A percentile compares a stretch with the other conserved stretches of the same genome.
Evolutionary conservation across 2,113 vertebrate species (phyloP).

Genomic region (Lamprotornis superbus): DNA sequence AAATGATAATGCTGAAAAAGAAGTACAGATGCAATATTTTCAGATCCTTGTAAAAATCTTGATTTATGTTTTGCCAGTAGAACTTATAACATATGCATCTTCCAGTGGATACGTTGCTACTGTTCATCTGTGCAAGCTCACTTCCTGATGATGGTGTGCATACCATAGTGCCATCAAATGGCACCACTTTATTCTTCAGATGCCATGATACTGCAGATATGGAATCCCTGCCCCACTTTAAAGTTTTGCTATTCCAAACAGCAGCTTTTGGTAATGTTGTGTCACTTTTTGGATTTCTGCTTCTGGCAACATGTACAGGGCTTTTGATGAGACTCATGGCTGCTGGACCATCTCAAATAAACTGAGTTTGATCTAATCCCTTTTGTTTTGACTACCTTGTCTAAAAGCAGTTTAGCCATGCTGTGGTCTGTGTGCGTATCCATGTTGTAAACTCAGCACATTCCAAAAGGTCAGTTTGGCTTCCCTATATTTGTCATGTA

Average conservation of each 20-base stretch:
- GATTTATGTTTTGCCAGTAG: background rate
- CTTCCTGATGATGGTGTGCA: background rate
- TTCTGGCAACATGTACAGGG: background rate
- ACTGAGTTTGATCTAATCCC: background rate
- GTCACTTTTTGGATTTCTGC: background rate
- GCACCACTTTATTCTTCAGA: background rate
- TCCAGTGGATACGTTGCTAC: background rate
- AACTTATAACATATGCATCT: background rate
- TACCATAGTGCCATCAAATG: background rate
- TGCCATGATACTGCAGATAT: background rate
- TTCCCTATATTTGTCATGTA: background rate
- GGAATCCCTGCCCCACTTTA: background rate
- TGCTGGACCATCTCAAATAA: background rate
- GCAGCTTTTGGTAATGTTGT: background rate
- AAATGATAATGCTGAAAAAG: background rate
- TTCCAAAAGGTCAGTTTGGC: background rate
- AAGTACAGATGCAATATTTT: background rate
- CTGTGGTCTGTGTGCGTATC: background rate
- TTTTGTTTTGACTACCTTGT: background rate
- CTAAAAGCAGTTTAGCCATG: background rate
- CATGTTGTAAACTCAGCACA: background rate
- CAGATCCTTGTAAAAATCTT: background rate
- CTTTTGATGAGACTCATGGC: background rate
- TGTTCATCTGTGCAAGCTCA: background rate
- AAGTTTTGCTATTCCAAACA: background rate